Percentiles rank a stretch among this genome's conserved stretches.
Conservation (phyloP, 2,113 vertebrate species). For the Hippocampus zosterae region DNA sequence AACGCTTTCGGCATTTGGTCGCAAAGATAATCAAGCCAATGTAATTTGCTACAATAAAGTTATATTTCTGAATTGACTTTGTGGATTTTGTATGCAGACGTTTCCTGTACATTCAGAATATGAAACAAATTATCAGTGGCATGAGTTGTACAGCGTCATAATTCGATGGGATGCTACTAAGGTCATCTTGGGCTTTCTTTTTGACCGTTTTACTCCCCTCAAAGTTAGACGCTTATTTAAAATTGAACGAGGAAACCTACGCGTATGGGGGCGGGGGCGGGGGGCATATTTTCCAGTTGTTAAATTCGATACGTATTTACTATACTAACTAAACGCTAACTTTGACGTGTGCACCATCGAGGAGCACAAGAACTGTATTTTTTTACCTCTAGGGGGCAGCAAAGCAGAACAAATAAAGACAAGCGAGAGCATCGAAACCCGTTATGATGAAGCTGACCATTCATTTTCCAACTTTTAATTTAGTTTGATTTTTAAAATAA, state of each 20-base stretch:
- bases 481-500: too few species aligned
- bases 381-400: constrained; percentile 43
- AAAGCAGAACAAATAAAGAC: constrained; percentile 18
- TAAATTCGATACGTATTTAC: constrained; percentile 36
- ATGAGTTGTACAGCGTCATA: not conserved
- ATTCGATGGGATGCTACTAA: not conserved
- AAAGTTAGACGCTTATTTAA: not conserved
- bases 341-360: not conserved
- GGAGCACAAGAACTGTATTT: not conserved
- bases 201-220: not conserved
- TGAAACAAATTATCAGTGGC: not conserved
- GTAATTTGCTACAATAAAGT: constrained; percentile 63
- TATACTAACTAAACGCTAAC: constrained; percentile 7
- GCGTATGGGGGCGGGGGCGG: too few species aligned
- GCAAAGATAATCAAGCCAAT: constrained; percentile 40
- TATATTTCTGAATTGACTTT: constrained; percentile 50
- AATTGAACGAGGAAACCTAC: not conserved
- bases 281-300: not conserved
- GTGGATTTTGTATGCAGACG: constrained; percentile 12
- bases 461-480: too few species aligned
- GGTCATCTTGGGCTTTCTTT: not conserved
- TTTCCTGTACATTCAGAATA: not conserved
- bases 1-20: constrained; percentile 54
- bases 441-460: not conserved
- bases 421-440: not conserved